Base-by-base conservation (phyloP, 2,797 vertebrate species). In the Poeciliopsis infans region DNA sequence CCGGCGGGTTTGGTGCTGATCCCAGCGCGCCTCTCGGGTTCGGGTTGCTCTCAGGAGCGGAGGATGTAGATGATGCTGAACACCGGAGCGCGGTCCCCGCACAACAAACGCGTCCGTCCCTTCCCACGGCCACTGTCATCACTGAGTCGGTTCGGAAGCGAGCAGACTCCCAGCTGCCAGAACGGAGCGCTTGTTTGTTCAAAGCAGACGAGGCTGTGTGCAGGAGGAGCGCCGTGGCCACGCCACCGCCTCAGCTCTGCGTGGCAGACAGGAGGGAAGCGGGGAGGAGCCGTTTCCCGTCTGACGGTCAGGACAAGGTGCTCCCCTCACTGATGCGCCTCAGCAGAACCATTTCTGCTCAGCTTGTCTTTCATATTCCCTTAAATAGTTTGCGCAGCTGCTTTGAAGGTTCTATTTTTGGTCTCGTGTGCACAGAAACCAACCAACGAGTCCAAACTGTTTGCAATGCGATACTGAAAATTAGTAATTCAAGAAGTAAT, bases 41-140 rank as follows among this genome's bases (percentile, higher is more conserved):
- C 72, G 5, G 81, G 66, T 78, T 53, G 85, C 87, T 89, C 87
- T 94, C 88, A 80, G 92, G 85, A 85, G 77, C 70, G 76, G 81
- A 81, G 87, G 69, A 68, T 51, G 85, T 53, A 6, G 87, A 53
- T 33, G 89, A 46, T 79, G 91, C 77, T 77, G 87, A 75, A 55
- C 77, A 83, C 20, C 43, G 85, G 87, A 86, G 87, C 87, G 84
- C 90, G 89, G 69, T 90, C 90, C 91, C 72, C 84, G 68, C 10
- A 61, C 82, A 79, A 77, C 85, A 81, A 82, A 84, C 53, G 83
- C 84, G 91, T 86, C 88, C 86, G 88, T 88, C 75, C 61, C 75
- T 82, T 64, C 66, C 79, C 72, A 59, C 86, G 79, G 87, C 91
- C 92, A n/a, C 92, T 92, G 89, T 95, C 96, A 96, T 97, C 94